Evolutionary conservation across 2,797 vertebrate genomes (phyloP).

Genomic region (Micropoecilia bifurca): DNA sequence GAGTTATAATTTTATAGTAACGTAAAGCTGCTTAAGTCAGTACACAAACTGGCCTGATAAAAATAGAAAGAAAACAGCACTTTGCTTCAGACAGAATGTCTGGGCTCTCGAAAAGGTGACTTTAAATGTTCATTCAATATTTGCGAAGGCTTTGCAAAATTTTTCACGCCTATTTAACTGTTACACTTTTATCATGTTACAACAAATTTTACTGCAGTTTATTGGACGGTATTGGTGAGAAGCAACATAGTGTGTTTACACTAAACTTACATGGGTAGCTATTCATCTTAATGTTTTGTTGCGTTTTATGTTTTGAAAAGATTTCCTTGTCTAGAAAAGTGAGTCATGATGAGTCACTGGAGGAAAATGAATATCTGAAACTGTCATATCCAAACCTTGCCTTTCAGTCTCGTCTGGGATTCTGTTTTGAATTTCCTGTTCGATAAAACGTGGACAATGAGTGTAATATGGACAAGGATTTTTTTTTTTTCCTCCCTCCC

Average conservation of each 20-base stretch:
- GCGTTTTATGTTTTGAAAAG: neutral
- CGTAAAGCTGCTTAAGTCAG: neutral
- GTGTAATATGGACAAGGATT: neutral
- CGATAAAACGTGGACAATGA: neutral
- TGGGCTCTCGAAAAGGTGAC: too few species aligned
- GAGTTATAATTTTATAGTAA: neutral
- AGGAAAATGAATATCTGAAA: neutral
- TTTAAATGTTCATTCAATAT: too few species aligned
- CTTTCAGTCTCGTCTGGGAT: neutral
- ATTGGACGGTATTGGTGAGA: neutral
- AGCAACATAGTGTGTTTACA: neutral
- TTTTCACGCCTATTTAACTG: neutral
- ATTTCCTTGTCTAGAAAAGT: neutral
- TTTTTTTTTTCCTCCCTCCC: neutral
- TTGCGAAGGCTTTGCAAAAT: neutral
- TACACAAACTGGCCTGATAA: neutral
- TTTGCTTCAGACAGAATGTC: too few species aligned
- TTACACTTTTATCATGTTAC: neutral
- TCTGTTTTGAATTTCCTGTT: neutral
- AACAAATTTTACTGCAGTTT: neutral
- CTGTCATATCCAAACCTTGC: neutral
- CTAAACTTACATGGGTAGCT: neutral
- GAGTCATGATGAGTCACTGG: neutral
- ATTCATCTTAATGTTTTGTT: neutral
- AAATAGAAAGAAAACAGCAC: too few species aligned